Base-by-base conservation (phyloP, 2,113 vertebrate species). In the Oostethus manadensis region DNA sequence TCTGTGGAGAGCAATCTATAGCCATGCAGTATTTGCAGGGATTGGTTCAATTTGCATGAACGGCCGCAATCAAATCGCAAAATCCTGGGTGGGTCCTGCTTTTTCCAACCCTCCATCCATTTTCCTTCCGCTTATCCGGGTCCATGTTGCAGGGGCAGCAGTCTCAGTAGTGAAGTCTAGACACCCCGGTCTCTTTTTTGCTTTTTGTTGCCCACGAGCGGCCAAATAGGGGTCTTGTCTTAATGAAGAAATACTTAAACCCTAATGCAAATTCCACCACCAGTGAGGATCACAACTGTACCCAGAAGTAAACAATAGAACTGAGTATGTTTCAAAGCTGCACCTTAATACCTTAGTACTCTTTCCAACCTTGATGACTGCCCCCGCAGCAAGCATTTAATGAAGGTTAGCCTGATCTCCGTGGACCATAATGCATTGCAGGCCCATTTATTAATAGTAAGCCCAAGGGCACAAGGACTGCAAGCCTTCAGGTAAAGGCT, bases 341-440 rank as follows among this genome's bases (percentile, higher is more conserved):
- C 55, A 49, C 57, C 20, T 40, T 8, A 35, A 20, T 44, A 53
- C 16, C 58, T 42, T 11, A 33, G 29, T 33, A 42, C 56, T 53
- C 35, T 42, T 35, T 43, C 45, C 64, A 62, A 53, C 74, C 60
- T 51, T 14, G 22, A 63, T 73, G 76, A 71, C 68, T 60, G 69
- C 68, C 71, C 84, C 74, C 64, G 62, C 38, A 43, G 77, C 68
- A 16, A 64, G 64, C 33, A 59, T 64, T 54, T 78, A 80, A 79
- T 70, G 67, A 82, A 66, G 67, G 74, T 51, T 59, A 38, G 16
- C 55, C 53, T 10, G 51, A 65, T 75, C 78, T 69, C 66, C 2
- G 17, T 8, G 61, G 79, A 62, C 43, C 45, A 17, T 29, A 51
- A 38, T 13, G 51, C 50, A 55, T 60, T 51, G 63, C 55, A 51